phyloP scores from a whole-genome alignment of 2,797 vertebrate species.

The Falco naumanni region DNA sequence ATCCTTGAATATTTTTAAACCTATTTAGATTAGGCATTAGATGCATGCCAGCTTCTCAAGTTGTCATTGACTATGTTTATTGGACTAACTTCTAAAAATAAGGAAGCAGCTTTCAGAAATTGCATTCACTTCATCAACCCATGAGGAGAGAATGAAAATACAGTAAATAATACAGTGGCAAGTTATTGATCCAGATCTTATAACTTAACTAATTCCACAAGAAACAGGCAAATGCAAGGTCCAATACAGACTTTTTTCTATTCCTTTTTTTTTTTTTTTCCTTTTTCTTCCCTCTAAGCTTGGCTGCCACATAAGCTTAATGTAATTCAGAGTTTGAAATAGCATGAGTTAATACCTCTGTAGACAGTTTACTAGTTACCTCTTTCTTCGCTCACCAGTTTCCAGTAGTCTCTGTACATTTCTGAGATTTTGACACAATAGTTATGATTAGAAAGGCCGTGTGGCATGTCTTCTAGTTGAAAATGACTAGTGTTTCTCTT shows the following conservation, averaged over 20 bases:
- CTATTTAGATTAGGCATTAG: neutral
- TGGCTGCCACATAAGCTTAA: neutral
- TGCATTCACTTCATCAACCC: neutral
- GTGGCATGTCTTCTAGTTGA: neutral
- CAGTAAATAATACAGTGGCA: neutral
- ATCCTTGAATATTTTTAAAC: neutral
- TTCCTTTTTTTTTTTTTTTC: too few relatives aligned
- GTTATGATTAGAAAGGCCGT: neutral
- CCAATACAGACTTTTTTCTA: neutral
- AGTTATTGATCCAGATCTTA: neutral
- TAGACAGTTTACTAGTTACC: neutral
- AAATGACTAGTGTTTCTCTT: neutral
- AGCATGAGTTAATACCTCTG: neutral
- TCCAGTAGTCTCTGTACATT: neutral
- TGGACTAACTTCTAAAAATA: slow-evolving; percentile 2
- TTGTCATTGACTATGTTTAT: neutral
- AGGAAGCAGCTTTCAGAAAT: neutral
- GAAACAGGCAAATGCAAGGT: neutral
- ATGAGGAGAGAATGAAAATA: neutral
- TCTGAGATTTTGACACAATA: neutral
- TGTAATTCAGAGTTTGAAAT: neutral
- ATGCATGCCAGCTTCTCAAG: neutral
- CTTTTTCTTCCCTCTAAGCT: neutral
- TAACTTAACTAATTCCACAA: neutral
- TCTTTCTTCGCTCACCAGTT: neutral